Evolutionary conservation across 2,797 vertebrate genomes (phyloP), one percentile per base, ranked within the genome.

Genomic region (Mus caroli): DNA sequence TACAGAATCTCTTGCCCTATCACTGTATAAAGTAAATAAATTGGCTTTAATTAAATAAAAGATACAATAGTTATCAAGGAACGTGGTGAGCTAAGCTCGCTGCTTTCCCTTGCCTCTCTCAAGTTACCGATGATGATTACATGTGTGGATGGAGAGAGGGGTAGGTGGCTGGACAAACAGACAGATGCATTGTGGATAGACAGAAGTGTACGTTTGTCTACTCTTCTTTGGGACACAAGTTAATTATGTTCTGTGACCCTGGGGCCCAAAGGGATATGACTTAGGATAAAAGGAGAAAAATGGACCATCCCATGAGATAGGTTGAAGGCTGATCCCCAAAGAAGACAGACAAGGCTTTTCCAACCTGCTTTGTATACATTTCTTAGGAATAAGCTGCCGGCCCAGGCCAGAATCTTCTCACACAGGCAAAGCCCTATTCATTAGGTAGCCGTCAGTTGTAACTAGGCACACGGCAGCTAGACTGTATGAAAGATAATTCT

Each of bases 11-110:
- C 78, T 91, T 40, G 50, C 31, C 37, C n/a, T 31, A 50, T 31
- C 83, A 34, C 52, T 90, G 34, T 46, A 43, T 60, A 50, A 20
- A 54, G 71, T 60, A 93, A 88, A 31, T 34, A 90, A 94, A 84
- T 62, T 58, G 80, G 54, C 58, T 75, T 94, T 13, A 50, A 54
- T 86, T 82, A 95, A 88, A 50, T 85, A 73, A 88, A 82, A 93
- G 43, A 14, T 6, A 0, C 28, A 73, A 67, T 12, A 31, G 40
- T n/a, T 2, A 67, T 26, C 17, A 43, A 73, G 88, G n/a, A 37
- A 24, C 60, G 31, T 43, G 7, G 4, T 50, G 7, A 86, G 52
- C 20, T 69, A 69, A 87, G 15, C n/a, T 46, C 82, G 12, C 19
- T 83, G 15, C 58, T 89, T 91, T 7, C 34, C n/a, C 54, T 50